phyloP scores from a whole-genome alignment of 2,113 vertebrate species.

The Phrynocephalus versicolor region DNA sequence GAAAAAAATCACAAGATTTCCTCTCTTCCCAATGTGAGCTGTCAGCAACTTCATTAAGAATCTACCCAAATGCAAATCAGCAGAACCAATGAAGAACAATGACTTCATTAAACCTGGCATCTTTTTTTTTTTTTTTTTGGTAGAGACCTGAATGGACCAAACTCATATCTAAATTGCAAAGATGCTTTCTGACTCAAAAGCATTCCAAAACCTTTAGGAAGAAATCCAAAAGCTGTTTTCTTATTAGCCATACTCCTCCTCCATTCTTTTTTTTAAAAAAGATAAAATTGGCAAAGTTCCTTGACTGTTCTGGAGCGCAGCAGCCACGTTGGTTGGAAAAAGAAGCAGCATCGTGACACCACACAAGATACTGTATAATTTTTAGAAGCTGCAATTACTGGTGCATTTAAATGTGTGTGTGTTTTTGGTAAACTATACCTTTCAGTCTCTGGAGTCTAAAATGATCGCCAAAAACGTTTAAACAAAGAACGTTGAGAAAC shows the following conservation, averaged over 20 bases:
- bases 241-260: background rate
- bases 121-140: background rate
- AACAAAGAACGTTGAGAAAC: background rate
- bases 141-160: background rate
- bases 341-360: slow-evolving; percentile 60
- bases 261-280: background rate
- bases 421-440: slow-evolving; percentile 13
- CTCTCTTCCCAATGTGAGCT: background rate
- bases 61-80: background rate
- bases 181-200: background rate
- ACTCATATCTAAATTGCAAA: background rate
- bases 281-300: slow-evolving; percentile 49
- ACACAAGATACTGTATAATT: slow-evolving; percentile 63
- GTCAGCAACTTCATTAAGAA: background rate
- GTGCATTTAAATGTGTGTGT: slow-evolving; percentile 33
- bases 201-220: background rate
- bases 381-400: slow-evolving; percentile 70
- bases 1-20: background rate
- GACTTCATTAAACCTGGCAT: background rate
- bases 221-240: slow-evolving; percentile 4
- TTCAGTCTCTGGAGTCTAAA: slow-evolving; percentile 11
- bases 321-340: slow-evolving; percentile 75
- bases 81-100: background rate
- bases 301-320: slow-evolving; percentile 60
- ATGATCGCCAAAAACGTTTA: background rate